Evolutionary conservation across 2,113 vertebrate genomes (phyloP), one percentile per base, ranked within the genome.

Genomic region (Scophthalmus maximus): DNA sequence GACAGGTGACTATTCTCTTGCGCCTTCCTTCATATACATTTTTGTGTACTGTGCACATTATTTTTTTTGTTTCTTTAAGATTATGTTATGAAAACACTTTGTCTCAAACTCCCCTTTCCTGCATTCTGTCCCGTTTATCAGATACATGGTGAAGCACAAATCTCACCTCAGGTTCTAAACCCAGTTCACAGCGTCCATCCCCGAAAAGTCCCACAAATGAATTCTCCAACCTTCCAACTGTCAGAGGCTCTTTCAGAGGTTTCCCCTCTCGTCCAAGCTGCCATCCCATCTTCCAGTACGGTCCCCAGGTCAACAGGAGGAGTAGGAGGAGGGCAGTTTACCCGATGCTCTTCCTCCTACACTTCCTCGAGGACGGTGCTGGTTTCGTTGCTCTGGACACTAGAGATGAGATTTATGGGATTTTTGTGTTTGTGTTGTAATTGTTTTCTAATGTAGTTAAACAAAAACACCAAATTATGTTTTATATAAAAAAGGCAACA

Each of bases 121-220:
- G 29, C 18, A 62, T 40, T 29, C 12, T 51, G 9, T 59, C 2
- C 17, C 34, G 10, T 57, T 73, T 26, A 59, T 6, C 93, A 99
- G 97, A 93, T 99, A 99, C 91, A 96, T 99, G 97, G 96, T 99
- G 76, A 99, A 99, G 90, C 97, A 99, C 94, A 99, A 99, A 95
- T 95, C 98, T 73, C 98, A 99, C 89, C 94, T 99, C 92, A 94
- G 98, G 91, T 98, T 99, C 94, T 99, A 94, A 98, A 84, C 83
- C 53, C 74, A 49, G 79, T 77, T 82, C 66, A 40, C 17, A 50
- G 73, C 64, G 8, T 68, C 68, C 38, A 40, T 53, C 70, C 11
- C 50, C 6, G 27, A 40, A n/a, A 75, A 59, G 27, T 61, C 76
- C 72, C 51, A 47, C 53, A 47, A 29, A 38, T 52, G 1, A 44